phyloP scores from a whole-genome alignment of 1,140 invertebrate genomes.

The Globodera rostochiensis region DNA sequence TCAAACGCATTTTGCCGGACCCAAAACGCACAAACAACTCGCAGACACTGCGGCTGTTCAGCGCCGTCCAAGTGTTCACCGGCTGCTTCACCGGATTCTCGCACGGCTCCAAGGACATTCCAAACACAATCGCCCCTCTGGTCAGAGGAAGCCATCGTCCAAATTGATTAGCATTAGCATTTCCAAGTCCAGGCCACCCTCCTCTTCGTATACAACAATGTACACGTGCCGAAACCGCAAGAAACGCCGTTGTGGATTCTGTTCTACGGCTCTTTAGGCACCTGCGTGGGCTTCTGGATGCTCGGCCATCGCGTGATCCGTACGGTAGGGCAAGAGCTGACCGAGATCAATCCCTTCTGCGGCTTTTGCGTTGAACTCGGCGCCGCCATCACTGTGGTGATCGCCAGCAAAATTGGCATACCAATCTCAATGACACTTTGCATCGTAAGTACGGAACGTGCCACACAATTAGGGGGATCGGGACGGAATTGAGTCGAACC shows the following conservation, averaged over 20 bases:
- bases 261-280: constrained; percentile 46
- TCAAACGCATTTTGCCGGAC: constrained; percentile 50
- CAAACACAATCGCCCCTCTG: constrained; percentile 40
- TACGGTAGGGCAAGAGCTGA: constrained; percentile 57
- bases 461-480: background rate
- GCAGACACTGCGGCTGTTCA: constrained; percentile 43
- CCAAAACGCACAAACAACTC: constrained; percentile 33
- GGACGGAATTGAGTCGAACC: background rate
- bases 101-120: constrained; percentile 80
- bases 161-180: background rate
- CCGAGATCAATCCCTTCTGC: constrained; percentile 55
- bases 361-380: constrained; percentile 94
- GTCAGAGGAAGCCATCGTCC: constrained; percentile 5
- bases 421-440: constrained; percentile 97
- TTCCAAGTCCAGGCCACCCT: constrained; percentile 29
- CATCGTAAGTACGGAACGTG: constrained; percentile 73
- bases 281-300: constrained; percentile 59
- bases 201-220: constrained; percentile 30
- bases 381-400: constrained; percentile 87
- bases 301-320: constrained; percentile 57
- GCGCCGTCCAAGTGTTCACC: constrained; percentile 49
- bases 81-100: constrained; percentile 55
- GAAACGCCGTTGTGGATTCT: constrained; percentile 50
- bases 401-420: constrained; percentile 90
- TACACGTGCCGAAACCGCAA: constrained; percentile 15